Percentiles rank a stretch among this genome's conserved stretches.
Conservation (phyloP, 92 coral and sea anemone genomes). For the Epizoanthus rinbou region DNA sequence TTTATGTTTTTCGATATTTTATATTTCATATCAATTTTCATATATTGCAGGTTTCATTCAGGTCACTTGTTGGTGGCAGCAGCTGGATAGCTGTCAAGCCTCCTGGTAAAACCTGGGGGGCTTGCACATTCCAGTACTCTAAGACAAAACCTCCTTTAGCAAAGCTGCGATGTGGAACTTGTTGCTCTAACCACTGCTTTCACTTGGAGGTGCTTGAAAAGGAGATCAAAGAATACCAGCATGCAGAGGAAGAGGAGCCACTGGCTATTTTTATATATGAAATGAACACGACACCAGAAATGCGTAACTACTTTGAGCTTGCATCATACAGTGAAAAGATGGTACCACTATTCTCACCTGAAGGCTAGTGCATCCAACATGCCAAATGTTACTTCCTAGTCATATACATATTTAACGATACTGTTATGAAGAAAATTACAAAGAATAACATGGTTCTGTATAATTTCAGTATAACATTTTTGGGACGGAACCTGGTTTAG, state of each 20-base stretch:
- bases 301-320: constrained; percentile 42
- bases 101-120: neutral
- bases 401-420: too few species aligned
- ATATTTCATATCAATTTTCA: neutral
- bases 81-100: constrained; percentile 41
- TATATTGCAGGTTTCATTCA: constrained; percentile 11
- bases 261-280: constrained; percentile 25
- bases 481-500: too few species aligned
- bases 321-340: constrained; percentile 14
- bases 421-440: too few species aligned
- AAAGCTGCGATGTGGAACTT: constrained; percentile 18
- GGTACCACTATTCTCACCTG: constrained; percentile 24
- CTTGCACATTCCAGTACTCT: constrained; percentile 5
- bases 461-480: too few species aligned
- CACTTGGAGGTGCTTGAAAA: constrained; percentile 7
- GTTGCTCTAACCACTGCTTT: constrained; percentile 21
- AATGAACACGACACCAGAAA: constrained; percentile 32
- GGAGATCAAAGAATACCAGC: neutral
- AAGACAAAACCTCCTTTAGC: constrained; percentile 23
- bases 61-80: constrained; percentile 11
- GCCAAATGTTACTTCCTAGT: too few species aligned
- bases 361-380: too few species aligned
- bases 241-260: neutral
- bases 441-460: too few species aligned
- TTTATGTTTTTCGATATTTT: neutral